A percentile compares a stretch with the other conserved stretches of the same genome.
Conservation (phyloP, 2,797 vertebrate species). For the Scarus forsteni region DNA sequence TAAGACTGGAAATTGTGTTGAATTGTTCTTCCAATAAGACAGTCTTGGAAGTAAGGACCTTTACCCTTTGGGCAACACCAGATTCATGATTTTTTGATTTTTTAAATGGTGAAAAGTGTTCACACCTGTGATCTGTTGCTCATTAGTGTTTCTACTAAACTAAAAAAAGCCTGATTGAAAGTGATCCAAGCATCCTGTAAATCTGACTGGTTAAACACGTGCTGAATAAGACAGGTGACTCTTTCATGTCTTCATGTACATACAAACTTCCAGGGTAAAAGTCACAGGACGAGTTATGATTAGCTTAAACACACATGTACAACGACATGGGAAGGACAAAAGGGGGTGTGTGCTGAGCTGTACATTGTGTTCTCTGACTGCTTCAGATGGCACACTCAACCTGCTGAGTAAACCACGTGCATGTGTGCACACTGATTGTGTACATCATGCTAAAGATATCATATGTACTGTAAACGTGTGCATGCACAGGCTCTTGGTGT, state of each 20-base stretch:
- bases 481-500: neutral
- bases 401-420: neutral
- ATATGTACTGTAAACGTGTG: neutral
- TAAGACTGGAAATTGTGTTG: too few species aligned
- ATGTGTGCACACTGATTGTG: neutral
- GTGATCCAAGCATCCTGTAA: neutral
- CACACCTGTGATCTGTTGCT: neutral
- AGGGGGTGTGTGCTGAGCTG: constrained; percentile 6
- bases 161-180: neutral
- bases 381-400: constrained; percentile 1
- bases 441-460: constrained; percentile 11
- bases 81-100: neutral
- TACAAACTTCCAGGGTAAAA: neutral
- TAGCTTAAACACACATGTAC: constrained; percentile 16
- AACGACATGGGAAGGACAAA: constrained; percentile 7
- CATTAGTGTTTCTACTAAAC: neutral
- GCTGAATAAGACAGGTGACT: constrained; percentile 1
- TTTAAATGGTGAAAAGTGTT: neutral
- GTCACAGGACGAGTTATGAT: constrained; percentile 4
- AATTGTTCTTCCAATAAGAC: neutral
- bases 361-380: constrained; percentile 50
- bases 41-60: neutral
- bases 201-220: neutral
- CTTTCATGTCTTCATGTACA: neutral
- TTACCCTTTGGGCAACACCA: neutral